Evolutionary conservation across 2,888 invertebrate species (phyloP).

Genomic region (Halictus ligatus): DNA sequence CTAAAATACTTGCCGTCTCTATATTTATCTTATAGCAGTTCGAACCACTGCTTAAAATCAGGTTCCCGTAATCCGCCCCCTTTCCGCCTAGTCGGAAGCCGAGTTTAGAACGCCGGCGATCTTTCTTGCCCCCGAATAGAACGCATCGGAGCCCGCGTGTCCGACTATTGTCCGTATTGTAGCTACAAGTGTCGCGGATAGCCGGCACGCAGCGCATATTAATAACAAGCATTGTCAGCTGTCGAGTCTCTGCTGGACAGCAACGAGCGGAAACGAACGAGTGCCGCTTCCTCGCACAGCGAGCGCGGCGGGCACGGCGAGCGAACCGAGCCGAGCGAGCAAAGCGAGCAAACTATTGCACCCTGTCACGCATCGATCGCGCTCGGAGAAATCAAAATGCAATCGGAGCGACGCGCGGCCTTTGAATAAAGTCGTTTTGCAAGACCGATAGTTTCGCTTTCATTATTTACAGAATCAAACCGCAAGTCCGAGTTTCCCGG

Average conservation of each 20-base stretch:
- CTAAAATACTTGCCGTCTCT: neutral
- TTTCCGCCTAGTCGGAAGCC: neutral
- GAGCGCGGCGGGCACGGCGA: no score
- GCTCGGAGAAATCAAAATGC: neutral
- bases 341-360: neutral
- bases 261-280: conserved; percentile 6
- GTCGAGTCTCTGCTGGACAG: conserved; percentile 21
- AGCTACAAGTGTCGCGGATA: conserved; percentile 6
- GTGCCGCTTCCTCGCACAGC: conserved; percentile 12
- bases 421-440: neutral
- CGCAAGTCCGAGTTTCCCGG: conserved; percentile 2
- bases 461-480: neutral
- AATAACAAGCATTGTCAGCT: conserved; percentile 31
- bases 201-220: neutral
- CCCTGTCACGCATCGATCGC: neutral
- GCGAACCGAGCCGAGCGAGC: neutral
- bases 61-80: neutral
- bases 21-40: neutral
- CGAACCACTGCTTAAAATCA: neutral
- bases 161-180: neutral
- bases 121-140: neutral
- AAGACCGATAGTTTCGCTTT: neutral
- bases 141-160: neutral
- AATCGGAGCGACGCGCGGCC: neutral
- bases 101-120: neutral